phyloP scores from a whole-genome alignment of 2,113 vertebrate species.

The Parus major region DNA sequence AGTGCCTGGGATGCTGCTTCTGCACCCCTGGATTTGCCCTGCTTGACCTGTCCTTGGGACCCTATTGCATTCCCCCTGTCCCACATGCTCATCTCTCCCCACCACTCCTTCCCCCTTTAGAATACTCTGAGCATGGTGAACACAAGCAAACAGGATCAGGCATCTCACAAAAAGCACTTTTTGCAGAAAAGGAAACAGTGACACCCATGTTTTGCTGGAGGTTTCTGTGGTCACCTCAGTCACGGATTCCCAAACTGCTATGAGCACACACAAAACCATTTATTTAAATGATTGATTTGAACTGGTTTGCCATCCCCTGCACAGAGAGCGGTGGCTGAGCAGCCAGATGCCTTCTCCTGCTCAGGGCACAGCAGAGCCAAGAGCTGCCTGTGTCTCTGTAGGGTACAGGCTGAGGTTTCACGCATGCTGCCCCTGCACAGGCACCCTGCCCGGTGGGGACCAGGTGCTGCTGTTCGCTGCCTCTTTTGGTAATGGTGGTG shows the following conservation, averaged over 20 bases:
- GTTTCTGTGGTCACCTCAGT: background rate
- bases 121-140: background rate
- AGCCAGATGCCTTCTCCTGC: background rate
- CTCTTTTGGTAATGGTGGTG: background rate
- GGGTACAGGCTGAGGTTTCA: background rate
- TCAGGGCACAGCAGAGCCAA: background rate
- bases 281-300: background rate
- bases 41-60: background rate
- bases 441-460: background rate
- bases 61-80: background rate
- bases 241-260: background rate
- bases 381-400: background rate
- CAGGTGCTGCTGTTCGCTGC: slow-evolving; percentile 11
- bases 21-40: background rate
- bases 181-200: background rate
- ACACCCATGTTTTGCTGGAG: background rate
- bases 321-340: background rate
- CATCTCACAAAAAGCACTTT: background rate
- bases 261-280: background rate
- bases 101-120: background rate
- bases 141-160: background rate
- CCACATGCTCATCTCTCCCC: background rate
- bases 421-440: background rate
- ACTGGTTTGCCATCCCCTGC: background rate
- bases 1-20: background rate